Base-by-base conservation (phyloP, 2,888 invertebrate genomes). In the Mimas tiliae region DNA sequence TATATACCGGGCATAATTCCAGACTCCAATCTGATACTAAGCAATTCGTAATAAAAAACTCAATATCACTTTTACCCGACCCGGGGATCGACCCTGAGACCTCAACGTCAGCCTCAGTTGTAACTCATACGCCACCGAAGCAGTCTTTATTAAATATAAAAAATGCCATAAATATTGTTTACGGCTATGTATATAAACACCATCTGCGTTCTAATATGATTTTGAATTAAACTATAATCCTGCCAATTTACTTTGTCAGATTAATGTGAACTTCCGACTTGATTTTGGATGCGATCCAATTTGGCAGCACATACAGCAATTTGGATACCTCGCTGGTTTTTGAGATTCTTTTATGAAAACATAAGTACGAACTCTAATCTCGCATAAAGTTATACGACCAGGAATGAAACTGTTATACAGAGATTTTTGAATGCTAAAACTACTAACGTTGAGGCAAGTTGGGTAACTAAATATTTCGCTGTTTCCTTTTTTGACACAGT, bases 231-330 rank as follows among this genome's bases (percentile, higher is more conserved):
- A 82, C 79, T 80, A 82, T 83, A 84, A 86, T 83, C 81, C 77
- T 64, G 71, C 82, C 83, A 83, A 85, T 84, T 84, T 80, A 80
- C 79, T 75, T 72, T 73, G 82, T 73, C 75, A 78, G 84, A 84
- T 84, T 80, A 82, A 84, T 78, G 80, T 75, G 76, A 79, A 80
- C 72, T 79, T 74, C 71, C 72, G 70, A 73, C 79, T 80, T 82
- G 82, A 84, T 81, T 80, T 82, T 87, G 87, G 87, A 82, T 70
- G 67, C 66, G 71, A 68, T 85, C 87, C 87, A 87, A 80, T 72
- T 87, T 87, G 87, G 87, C 87, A 87, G 78, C 83, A 77, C 75
- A 72, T 78, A 80, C 80, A 74, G 79, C 82, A 80, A 81, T 85
- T 83, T 82, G 82, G 80, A 78, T 82, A 81, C 81, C 74, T 76